These are phyloP conservation scores for Ceratitis capitata DNA, from an alignment of 1,140 invertebrate species.

Conservation along the genomic window DNA sequence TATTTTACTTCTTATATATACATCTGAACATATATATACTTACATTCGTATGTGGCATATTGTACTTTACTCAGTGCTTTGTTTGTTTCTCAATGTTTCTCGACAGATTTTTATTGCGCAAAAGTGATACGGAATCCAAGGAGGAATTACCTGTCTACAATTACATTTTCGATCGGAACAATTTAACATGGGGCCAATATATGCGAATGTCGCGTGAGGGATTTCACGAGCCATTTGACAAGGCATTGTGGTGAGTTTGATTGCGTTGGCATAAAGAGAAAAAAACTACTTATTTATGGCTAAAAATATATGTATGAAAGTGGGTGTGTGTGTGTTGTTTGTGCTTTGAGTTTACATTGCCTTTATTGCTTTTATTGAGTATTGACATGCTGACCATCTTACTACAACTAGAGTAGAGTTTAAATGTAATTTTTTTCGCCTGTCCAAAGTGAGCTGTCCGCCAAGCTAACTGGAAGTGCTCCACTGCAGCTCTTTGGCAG, in stretches of 20 bases:
- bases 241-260: slow-evolving; percentile 58
- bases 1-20: no score
- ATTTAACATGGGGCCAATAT: slow-evolving; percentile 67
- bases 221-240: slow-evolving; percentile 64
- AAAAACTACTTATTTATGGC: not conserved
- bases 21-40: no score
- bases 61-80: not conserved
- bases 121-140: slow-evolving; percentile 47
- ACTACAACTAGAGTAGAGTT: not conserved
- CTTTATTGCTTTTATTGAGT: not conserved
- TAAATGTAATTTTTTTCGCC: not conserved
- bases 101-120: slow-evolving; percentile 42
- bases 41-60: no score
- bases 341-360: not conserved
- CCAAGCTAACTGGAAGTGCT: not conserved
- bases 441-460: not conserved
- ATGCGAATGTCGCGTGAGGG: slow-evolving; percentile 64
- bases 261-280: not conserved
- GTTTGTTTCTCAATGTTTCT: not conserved
- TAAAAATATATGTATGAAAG: not conserved
- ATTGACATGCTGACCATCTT: not conserved
- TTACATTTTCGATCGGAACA: slow-evolving; percentile 65
- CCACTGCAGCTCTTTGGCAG: no score
- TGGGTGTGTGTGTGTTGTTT: not conserved
- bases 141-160: slow-evolving; percentile 68